Evolutionary conservation across 2,888 invertebrate species (phyloP).

Genomic region (Leptinotarsa tumamoca): DNA sequence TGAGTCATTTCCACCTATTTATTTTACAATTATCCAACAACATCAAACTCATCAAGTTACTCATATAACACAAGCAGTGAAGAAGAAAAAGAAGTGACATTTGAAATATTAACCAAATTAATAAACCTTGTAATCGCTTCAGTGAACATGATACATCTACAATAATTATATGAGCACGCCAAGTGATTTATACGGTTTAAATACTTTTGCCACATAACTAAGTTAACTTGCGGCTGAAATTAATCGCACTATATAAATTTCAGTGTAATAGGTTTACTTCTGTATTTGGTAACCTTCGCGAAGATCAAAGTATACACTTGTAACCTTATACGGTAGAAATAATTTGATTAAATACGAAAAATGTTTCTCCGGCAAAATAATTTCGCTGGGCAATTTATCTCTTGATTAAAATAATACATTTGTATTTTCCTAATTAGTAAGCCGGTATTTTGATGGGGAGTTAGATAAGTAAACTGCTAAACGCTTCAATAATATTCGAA

Average conservation of each 20-base stretch:
- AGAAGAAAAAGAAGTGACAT: neutral
- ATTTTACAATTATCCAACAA: too few species aligned
- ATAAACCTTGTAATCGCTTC: constrained; percentile 10
- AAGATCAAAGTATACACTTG: constrained; percentile 24
- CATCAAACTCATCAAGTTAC: too few species aligned
- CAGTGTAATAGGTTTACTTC: constrained; percentile 28
- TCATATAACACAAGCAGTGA: too few species aligned
- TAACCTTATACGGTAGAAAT: constrained; percentile 12
- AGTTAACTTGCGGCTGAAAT: constrained; percentile 16
- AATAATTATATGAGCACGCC: neutral
- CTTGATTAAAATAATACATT: constrained; percentile 6
- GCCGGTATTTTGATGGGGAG: neutral
- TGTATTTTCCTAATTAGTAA: constrained; percentile 7
- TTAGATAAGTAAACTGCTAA: neutral
- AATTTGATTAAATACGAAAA: constrained; percentile 12
- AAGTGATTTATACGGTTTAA: constrained; percentile 12
- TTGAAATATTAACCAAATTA: constrained; percentile 8
- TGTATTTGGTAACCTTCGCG: constrained; percentile 26
- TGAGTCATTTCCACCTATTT: too few species aligned
- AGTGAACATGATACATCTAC: constrained; percentile 12
- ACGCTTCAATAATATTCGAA: too few species aligned
- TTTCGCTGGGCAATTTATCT: neutral
- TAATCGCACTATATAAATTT: constrained; percentile 32
- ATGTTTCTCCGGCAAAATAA: constrained; percentile 1
- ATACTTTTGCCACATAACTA: constrained; percentile 21